Conservation (phyloP, 2,797 vertebrate species). For the Parotocinclus haroldoi region DNA sequence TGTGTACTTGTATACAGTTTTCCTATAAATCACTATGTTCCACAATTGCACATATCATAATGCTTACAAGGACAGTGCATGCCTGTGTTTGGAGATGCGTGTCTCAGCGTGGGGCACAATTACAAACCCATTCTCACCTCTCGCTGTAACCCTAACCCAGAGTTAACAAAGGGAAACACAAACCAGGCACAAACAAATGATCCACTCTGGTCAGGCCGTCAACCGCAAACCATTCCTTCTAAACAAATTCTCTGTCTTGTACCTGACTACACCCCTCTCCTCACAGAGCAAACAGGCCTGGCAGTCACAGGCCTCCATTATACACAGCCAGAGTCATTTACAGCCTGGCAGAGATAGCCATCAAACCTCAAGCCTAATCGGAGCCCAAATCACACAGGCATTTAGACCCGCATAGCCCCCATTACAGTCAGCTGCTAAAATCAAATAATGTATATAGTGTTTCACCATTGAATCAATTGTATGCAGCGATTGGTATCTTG, state of each 20-base stretch:
- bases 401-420: constrained; percentile 58
- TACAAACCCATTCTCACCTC: constrained; percentile 63
- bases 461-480: constrained; percentile 58
- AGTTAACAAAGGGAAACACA: constrained; percentile 61
- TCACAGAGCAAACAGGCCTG: constrained; percentile 52
- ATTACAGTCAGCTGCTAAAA: constrained; percentile 62
- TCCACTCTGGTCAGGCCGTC: constrained; percentile 52
- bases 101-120: constrained; percentile 45
- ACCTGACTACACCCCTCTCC: constrained; percentile 42
- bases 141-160: constrained; percentile 62
- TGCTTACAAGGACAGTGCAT: constrained; percentile 4
- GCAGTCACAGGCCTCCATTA: constrained; percentile 57
- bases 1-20: too few species aligned
- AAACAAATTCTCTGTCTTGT: constrained; percentile 45
- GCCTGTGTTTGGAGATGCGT: background rate
- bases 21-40: constrained; percentile 8
- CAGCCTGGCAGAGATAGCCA: constrained; percentile 52
- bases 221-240: constrained; percentile 52
- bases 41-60: background rate
- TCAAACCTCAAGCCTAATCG: constrained; percentile 56
- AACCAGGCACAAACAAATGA: constrained; percentile 62
- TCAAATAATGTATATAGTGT: constrained; percentile 63
- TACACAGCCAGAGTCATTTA: constrained; percentile 58
- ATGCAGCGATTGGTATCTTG: constrained; percentile 54
- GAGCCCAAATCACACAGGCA: constrained; percentile 53